Conservation (phyloP, 2,113 vertebrate species). For the Ginglymostoma cirratum region DNA sequence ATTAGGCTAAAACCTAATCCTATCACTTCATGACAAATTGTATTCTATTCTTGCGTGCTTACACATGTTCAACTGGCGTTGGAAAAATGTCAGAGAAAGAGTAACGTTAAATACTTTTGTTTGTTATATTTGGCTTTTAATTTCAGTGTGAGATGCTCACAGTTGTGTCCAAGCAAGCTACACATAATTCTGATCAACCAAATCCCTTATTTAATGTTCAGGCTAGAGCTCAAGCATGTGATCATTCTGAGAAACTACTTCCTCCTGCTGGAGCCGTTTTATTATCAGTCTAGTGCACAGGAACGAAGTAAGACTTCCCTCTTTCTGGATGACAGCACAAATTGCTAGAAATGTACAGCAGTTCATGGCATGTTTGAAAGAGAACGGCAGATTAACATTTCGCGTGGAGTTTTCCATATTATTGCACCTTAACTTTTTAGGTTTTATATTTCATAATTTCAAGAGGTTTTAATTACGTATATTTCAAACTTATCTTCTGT, state of each 20-base stretch:
- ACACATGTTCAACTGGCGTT: neutral
- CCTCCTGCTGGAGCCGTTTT: neutral
- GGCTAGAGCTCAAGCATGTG: neutral
- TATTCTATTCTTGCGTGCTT: neutral
- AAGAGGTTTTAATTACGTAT: neutral
- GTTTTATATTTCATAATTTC: neutral
- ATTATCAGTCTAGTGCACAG: neutral
- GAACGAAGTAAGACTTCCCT: neutral
- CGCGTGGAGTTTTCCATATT: neutral
- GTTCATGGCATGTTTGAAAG: neutral
- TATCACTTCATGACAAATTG: neutral
- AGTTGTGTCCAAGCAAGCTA: neutral
- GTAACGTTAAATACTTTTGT: neutral
- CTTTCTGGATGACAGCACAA: neutral
- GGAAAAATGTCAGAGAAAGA: neutral
- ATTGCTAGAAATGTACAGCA: neutral
- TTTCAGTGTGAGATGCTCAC: neutral
- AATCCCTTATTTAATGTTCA: neutral
- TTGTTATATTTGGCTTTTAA: neutral
- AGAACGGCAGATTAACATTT: neutral
- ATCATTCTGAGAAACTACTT: neutral
- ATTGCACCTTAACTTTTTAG: neutral
- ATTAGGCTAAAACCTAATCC: neutral
- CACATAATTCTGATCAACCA: neutral
- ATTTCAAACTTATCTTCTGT: neutral